These are phyloP conservation scores for Momotus momota DNA, from an alignment of 2,797 vertebrate species.

Conservation along the genomic window DNA sequence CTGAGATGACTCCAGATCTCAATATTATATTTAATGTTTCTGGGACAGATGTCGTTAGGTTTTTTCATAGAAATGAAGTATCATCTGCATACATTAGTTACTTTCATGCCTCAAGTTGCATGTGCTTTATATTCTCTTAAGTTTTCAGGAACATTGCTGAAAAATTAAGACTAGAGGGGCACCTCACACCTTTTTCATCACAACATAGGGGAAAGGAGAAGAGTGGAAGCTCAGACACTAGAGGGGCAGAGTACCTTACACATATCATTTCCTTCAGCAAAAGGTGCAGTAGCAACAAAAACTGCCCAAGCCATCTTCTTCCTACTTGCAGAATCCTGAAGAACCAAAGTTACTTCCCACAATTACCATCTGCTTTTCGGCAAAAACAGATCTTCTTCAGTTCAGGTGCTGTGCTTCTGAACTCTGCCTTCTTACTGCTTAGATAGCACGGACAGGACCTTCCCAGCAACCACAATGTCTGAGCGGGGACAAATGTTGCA, in stretches of 20 bases:
- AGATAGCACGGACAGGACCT: not conserved
- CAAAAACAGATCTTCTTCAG: not conserved
- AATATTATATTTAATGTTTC: slow-evolving; percentile 52
- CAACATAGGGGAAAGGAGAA: not conserved
- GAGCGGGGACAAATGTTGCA: fast-evolving
- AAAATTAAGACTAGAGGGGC: not conserved
- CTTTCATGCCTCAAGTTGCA: not conserved
- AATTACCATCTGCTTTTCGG: not conserved
- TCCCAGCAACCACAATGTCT: not conserved
- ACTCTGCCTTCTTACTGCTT: not conserved
- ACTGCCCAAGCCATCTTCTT: not conserved
- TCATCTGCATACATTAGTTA: slow-evolving; percentile 47
- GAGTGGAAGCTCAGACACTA: not conserved
- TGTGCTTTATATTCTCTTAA: not conserved
- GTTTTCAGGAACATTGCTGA: not conserved
- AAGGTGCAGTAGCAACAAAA: not conserved
- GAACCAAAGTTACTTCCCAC: not conserved
- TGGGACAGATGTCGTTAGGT: slow-evolving; percentile 39
- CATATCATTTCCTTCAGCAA: not conserved
- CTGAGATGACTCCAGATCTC: slow-evolving; percentile 51
- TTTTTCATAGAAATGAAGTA: not conserved
- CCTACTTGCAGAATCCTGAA: not conserved
- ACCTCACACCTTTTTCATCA: not conserved
- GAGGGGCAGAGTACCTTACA: not conserved
- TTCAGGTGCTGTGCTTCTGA: not conserved